Evolutionary conservation across 2,113 vertebrate species (phyloP).

Genomic region (Fulica atra): DNA sequence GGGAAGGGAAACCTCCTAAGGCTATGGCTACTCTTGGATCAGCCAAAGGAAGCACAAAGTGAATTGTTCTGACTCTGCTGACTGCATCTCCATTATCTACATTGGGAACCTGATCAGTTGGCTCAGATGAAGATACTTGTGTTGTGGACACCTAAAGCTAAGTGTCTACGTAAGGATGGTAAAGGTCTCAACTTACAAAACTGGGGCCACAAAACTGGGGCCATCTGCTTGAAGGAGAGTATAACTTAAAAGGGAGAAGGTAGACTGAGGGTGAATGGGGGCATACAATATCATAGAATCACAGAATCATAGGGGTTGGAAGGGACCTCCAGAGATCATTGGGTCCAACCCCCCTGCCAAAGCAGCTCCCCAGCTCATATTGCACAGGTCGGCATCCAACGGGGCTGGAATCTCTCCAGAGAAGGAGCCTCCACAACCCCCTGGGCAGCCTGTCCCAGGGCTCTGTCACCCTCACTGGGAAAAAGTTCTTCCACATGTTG

Average conservation of each 20-base stretch:
- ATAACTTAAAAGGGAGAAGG: neutral
- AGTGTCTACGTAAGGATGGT: neutral
- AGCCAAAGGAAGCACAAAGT: neutral
- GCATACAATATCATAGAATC: neutral
- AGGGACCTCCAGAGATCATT: too few species aligned
- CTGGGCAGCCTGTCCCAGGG: too few species aligned
- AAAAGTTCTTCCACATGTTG: too few species aligned
- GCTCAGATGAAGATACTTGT: neutral
- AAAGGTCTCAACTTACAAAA: neutral
- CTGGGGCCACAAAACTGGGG: neutral
- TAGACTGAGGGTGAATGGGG: rapidly evolving
- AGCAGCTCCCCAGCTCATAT: too few species aligned
- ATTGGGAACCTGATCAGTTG: neutral
- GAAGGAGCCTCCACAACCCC: too few species aligned
- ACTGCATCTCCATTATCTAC: neutral
- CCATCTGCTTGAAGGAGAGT: neutral
- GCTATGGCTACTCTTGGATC: neutral
- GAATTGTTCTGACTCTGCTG: neutral
- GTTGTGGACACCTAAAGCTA: neutral
- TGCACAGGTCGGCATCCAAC: too few species aligned
- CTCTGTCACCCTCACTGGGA: too few species aligned
- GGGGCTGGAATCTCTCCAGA: too few species aligned
- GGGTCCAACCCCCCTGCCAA: too few species aligned
- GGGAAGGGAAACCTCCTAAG: neutral
- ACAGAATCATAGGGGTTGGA: too few species aligned